A percentile compares a stretch with the other conserved stretches of the same genome.
These are phyloP conservation scores for Pogonocichla stellata DNA, from an alignment of 2,113 vertebrate species.

Conservation along the genomic window DNA sequence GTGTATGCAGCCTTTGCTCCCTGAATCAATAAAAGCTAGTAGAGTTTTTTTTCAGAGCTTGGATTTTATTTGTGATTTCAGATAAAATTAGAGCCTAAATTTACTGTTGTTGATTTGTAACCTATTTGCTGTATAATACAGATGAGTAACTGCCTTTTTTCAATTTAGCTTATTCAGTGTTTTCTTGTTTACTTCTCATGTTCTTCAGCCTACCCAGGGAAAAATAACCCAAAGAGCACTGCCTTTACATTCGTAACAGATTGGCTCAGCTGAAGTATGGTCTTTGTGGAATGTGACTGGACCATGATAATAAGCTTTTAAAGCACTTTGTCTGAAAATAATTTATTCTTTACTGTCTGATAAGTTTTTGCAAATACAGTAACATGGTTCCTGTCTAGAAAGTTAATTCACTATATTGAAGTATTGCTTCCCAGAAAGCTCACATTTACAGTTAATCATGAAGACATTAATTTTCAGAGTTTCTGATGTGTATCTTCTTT, in stretches of 20 bases:
- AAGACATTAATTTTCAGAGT: constrained; percentile 7
- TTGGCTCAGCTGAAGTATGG: neutral
- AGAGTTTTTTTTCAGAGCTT: neutral
- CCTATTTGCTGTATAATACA: neutral
- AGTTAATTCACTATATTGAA: neutral
- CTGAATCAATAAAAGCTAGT: neutral
- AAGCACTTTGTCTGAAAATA: neutral
- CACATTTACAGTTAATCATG: neutral
- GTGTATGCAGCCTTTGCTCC: neutral
- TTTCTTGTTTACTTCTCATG: neutral
- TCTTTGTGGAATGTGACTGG: neutral
- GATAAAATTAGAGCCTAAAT: neutral
- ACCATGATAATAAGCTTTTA: neutral
- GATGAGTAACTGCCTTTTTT: neutral
- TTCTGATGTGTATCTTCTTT: constrained; percentile 73
- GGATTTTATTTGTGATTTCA: neutral
- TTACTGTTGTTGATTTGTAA: neutral
- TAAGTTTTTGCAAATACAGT: neutral
- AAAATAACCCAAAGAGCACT: neutral
- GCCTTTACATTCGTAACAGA: neutral
- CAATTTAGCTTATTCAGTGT: neutral
- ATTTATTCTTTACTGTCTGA: neutral
- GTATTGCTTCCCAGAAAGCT: neutral
- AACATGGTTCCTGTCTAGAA: neutral
- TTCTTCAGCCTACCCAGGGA: neutral